These are phyloP conservation scores for Nesidiocoris tenuis DNA, from an alignment of 2,888 invertebrate genomes.

Conservation along the genomic window DNA sequence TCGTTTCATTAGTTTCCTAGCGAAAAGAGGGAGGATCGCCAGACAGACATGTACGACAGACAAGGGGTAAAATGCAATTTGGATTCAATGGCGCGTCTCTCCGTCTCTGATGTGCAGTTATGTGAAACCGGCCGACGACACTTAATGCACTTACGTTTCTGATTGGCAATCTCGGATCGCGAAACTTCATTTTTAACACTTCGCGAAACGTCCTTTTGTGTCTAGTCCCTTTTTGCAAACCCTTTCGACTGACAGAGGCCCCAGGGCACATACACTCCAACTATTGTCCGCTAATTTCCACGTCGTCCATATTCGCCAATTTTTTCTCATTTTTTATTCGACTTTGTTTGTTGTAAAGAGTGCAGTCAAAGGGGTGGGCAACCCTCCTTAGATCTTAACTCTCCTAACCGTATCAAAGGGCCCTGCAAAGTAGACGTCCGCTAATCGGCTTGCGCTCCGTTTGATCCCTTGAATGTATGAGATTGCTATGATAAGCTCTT, in stretches of 20 bases:
- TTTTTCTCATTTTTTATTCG: constrained; percentile 6
- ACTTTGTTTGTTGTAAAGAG: constrained; percentile 32
- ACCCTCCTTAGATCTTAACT: not conserved
- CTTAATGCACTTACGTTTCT: constrained; percentile 37
- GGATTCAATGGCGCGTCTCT: constrained; percentile 40
- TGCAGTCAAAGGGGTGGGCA: not conserved
- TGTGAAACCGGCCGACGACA: constrained; percentile 33
- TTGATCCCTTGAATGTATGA: constrained; percentile 23
- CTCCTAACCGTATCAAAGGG: constrained; percentile 7
- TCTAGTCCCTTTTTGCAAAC: not conserved
- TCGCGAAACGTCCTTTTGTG: constrained; percentile 31
- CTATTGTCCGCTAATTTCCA: constrained; percentile 33
- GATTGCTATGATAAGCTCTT: constrained; percentile 31
- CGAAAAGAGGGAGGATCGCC: constrained; percentile 5
- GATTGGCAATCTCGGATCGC: constrained; percentile 38
- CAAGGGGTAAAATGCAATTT: constrained; percentile 35
- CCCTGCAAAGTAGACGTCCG: not conserved
- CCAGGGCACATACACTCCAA: not conserved
- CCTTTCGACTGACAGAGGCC: constrained; percentile 4
- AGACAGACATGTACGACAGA: constrained; percentile 1
- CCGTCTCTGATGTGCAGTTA: constrained; percentile 43
- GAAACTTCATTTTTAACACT: constrained; percentile 41
- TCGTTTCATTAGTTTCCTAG: constrained; percentile 38
- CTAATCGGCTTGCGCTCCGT: constrained; percentile 37
- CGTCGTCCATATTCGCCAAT: constrained; percentile 29